phyloP scores from a whole-genome alignment of 2,888 invertebrate species.

The Odontocolon sp. region DNA sequence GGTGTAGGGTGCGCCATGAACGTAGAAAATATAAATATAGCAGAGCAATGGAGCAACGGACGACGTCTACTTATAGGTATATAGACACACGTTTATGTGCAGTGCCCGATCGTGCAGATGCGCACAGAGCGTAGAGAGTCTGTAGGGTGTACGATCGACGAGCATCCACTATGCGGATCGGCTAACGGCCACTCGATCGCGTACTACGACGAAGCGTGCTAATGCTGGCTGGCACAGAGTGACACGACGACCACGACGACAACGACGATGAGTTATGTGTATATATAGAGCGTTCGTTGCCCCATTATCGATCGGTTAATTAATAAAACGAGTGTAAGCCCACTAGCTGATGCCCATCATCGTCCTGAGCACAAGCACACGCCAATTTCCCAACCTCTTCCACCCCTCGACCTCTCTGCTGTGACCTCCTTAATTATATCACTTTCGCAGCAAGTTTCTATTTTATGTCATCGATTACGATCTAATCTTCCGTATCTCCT shows the following conservation, averaged over 20 bases:
- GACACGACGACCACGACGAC: slow-evolving; percentile 20
- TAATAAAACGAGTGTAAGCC: slow-evolving; percentile 42
- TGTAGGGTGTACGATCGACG: slow-evolving; percentile 25
- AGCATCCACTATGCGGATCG: slow-evolving; percentile 31
- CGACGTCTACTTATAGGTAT: not conserved
- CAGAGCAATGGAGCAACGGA: not conserved
- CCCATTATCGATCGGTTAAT: slow-evolving; percentile 52
- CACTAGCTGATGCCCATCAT: not conserved
- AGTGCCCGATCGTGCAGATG: not conserved
- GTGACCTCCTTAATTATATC: not conserved
- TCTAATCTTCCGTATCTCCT: not conserved
- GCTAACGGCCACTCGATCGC: slow-evolving; percentile 39
- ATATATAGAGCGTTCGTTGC: slow-evolving; percentile 25
- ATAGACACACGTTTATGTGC: not conserved
- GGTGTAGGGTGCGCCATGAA: not conserved
- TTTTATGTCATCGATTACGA: not conserved
- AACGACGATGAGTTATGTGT: not conserved
- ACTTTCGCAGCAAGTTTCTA: not conserved
- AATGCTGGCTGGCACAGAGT: slow-evolving; percentile 31
- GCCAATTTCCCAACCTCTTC: not conserved
- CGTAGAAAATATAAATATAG: slow-evolving; percentile 11
- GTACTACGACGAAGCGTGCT: slow-evolving; percentile 46
- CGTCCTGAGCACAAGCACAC: not conserved
- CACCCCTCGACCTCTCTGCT: not conserved
- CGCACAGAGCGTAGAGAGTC: not conserved